A percentile compares a stretch with the other conserved stretches of the same genome.
phyloP scores from a whole-genome alignment of 2,797 vertebrate species.

The Knipowitschia caucasica region DNA sequence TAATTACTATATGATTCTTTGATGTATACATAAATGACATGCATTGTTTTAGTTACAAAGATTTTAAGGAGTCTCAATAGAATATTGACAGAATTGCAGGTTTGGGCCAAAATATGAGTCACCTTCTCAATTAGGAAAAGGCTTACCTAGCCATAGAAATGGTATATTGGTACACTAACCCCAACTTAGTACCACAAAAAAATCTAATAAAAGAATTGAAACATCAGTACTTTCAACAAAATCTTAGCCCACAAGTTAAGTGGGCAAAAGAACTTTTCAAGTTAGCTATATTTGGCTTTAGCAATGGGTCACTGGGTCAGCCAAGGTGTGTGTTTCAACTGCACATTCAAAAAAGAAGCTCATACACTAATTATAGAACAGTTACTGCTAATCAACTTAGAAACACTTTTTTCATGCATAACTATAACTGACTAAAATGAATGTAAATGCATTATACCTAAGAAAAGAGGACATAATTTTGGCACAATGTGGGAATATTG shows the following conservation, averaged over 20 bases:
- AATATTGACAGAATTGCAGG: conserved; percentile 32
- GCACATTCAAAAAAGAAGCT: conserved; percentile 34
- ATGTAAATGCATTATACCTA: neutral
- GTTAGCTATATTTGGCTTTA: conserved; percentile 56
- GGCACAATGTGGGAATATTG: no score
- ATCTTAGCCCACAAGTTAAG: conserved; percentile 38
- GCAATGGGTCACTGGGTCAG: conserved; percentile 47
- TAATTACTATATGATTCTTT: conserved; percentile 9
- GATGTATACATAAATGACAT: conserved; percentile 17
- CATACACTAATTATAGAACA: conserved; percentile 48
- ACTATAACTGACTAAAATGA: neutral
- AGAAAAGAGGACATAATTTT: neutral
- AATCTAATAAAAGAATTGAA: conserved; percentile 6
- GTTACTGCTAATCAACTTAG: neutral
- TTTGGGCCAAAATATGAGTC: conserved; percentile 50
- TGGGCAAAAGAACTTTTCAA: conserved; percentile 48
- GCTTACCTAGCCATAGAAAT: neutral
- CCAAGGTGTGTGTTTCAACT: conserved; percentile 61
- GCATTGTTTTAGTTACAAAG: conserved; percentile 33
- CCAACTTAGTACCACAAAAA: conserved; percentile 2
- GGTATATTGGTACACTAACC: neutral
- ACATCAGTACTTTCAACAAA: conserved; percentile 7
- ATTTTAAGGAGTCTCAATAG: conserved; percentile 40
- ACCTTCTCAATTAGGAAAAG: conserved; percentile 42
- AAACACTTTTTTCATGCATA: conserved; percentile 1